These are phyloP conservation scores for Thermophis baileyi DNA, from an alignment of 2,113 vertebrate genomes.

Conservation along the genomic window DNA sequence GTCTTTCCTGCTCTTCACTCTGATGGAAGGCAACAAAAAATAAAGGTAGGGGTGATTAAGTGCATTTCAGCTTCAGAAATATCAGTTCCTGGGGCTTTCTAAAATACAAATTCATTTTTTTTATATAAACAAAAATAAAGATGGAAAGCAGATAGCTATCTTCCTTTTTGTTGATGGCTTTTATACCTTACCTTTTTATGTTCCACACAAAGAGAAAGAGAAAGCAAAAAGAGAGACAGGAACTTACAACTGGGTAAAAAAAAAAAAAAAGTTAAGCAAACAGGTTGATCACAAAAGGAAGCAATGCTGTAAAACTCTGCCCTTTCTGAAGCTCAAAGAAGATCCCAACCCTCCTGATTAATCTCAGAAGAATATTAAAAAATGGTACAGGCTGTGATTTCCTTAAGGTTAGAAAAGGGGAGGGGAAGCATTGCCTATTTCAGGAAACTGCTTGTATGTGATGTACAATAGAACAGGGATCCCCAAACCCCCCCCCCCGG, in stretches of 20 bases:
- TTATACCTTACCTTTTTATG: slow-evolving; percentile 4
- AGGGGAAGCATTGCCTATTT: background rate
- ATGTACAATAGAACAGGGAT: background rate
- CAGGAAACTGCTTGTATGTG: background rate
- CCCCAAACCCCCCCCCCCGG: no score
- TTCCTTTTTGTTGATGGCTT: background rate
- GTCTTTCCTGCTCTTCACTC: slow-evolving; percentile 26
- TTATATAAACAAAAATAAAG: background rate
- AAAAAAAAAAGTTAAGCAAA: slow-evolving; percentile 1
- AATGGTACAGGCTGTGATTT: background rate
- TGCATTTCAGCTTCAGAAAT: slow-evolving; percentile 45
- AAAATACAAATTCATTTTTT: slow-evolving; percentile 43
- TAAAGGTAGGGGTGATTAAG: slow-evolving; percentile 45
- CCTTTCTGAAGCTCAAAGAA: background rate
- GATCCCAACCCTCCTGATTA: slow-evolving; percentile 16
- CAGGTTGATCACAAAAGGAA: slow-evolving; percentile 12
- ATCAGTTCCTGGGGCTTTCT: slow-evolving; percentile 40
- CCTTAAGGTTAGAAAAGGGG: no score
- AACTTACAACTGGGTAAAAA: background rate
- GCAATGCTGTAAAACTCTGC: background rate
- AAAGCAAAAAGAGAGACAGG: background rate
- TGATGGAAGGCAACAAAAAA: background rate
- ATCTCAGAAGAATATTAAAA: background rate
- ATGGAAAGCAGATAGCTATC: background rate
- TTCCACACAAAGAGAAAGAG: background rate